A percentile compares a stretch with the other conserved stretches of the same genome.
Evolutionary conservation across 2,888 invertebrate species (phyloP).

Genomic region (Tricholauxania praeusta): DNA sequence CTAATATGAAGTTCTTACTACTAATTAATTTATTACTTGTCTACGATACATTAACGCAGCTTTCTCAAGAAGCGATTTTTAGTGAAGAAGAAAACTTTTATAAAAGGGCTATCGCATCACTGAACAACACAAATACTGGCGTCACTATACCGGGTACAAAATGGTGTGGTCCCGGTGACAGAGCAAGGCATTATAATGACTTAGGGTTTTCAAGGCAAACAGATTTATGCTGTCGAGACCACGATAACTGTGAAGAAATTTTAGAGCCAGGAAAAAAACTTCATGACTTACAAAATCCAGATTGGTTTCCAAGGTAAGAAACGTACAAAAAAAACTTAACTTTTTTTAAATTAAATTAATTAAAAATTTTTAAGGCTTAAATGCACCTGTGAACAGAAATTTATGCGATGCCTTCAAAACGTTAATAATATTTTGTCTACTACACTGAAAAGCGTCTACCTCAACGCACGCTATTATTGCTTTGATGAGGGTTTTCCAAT

Average conservation of each 20-base stretch:
- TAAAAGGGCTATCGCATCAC: slow-evolving; percentile 58
- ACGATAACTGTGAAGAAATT: slow-evolving; percentile 73
- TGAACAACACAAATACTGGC: slow-evolving; percentile 51
- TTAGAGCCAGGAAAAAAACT: slow-evolving; percentile 57
- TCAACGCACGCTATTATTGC: slow-evolving; percentile 57
- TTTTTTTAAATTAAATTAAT: no score
- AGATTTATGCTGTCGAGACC: slow-evolving; percentile 88
- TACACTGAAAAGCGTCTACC: slow-evolving; percentile 63
- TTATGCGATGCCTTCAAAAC: slow-evolving; percentile 63
- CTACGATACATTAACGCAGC: no score
- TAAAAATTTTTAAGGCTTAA: slow-evolving; percentile 52
- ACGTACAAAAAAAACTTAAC: neutral
- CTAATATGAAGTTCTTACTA: no score
- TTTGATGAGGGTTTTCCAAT: slow-evolving; percentile 61
- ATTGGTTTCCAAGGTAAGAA: slow-evolving; percentile 65
- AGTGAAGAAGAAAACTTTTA: slow-evolving; percentile 65
- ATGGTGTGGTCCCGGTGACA: slow-evolving; percentile 92
- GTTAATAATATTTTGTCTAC: slow-evolving; percentile 58
- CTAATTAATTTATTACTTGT: no score
- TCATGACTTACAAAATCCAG: slow-evolving; percentile 61
- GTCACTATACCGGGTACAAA: slow-evolving; percentile 79
- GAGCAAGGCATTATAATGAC: slow-evolving; percentile 82
- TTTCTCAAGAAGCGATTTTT: slow-evolving; percentile 59
- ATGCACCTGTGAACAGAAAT: slow-evolving; percentile 65
- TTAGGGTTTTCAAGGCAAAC: slow-evolving; percentile 86